A percentile compares a stretch with the other conserved stretches of the same genome.
phyloP scores from a whole-genome alignment of 2,113 vertebrate species.

The Anas platyrhynchos region DNA sequence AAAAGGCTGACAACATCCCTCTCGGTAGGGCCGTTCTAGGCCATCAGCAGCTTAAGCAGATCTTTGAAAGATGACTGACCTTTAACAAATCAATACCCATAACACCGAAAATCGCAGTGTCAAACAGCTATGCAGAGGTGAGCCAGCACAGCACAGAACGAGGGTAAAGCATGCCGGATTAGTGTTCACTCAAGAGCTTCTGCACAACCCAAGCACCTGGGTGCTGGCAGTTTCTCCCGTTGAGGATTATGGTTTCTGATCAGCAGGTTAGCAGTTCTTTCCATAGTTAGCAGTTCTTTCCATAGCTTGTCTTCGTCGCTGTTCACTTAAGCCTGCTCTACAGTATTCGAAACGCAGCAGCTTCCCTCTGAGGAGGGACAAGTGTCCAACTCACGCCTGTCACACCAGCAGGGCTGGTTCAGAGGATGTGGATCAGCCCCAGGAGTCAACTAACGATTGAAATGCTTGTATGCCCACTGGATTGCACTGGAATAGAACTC shows the following conservation, averaged over 20 bases:
- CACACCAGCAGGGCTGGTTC: not conserved
- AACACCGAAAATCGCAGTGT: not conserved
- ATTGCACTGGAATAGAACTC: not conserved
- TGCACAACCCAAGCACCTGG: not conserved
- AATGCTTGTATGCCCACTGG: not conserved
- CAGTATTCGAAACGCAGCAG: not conserved
- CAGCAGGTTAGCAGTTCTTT: not conserved
- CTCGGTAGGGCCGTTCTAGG: not conserved
- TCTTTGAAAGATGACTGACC: not conserved
- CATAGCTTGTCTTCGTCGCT: not conserved
- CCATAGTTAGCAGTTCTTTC: not conserved
- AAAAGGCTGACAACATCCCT: conserved; percentile 32
- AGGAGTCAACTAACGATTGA: not conserved
- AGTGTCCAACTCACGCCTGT: not conserved
- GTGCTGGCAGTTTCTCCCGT: not conserved
- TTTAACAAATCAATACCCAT: conserved; percentile 22
- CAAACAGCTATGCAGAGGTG: not conserved
- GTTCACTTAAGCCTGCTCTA: not conserved
- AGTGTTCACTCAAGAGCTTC: conserved; percentile 31
- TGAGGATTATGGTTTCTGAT: not conserved
- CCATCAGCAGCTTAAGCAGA: conserved; percentile 23
- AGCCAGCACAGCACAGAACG: not conserved
- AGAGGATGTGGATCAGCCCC: not conserved
- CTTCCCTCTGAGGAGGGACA: not conserved
- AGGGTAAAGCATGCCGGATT: not conserved